A percentile compares a stretch with the other conserved stretches of the same genome.
phyloP scores from a whole-genome alignment of 1,140 invertebrate species.

The Macrobrachium nipponense region DNA sequence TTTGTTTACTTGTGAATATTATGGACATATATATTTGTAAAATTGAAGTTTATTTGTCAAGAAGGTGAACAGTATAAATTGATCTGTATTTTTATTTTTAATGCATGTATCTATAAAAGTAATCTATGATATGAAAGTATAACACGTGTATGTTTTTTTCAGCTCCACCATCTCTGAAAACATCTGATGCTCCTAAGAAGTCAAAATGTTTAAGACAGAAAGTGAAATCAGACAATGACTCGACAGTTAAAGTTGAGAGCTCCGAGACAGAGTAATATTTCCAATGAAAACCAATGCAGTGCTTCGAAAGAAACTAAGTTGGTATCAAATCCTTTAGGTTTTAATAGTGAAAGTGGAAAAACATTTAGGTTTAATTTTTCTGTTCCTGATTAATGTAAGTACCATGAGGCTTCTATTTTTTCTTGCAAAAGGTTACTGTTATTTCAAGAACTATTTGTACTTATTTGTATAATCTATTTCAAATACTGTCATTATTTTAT shows the following conservation, averaged over 20 bases:
- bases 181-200: background rate
- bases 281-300: slow-evolving; percentile 2
- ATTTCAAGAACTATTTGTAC: too few relatives aligned
- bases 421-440: too few relatives aligned
- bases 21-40: background rate
- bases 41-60: background rate
- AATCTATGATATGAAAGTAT: too few relatives aligned
- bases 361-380: slow-evolving; percentile 54
- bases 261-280: background rate
- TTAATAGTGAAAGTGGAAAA: slow-evolving; percentile 28
- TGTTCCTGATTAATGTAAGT: background rate
- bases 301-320: slow-evolving; percentile 17
- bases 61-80: too few relatives aligned
- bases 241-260: slow-evolving; percentile 25
- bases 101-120: background rate
- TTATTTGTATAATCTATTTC: too few relatives aligned
- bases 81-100: background rate
- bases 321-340: background rate
- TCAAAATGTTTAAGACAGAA: slow-evolving; percentile 16
- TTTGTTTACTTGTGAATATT: background rate
- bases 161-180: background rate
- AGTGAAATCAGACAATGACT: background rate
- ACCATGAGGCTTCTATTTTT: too few relatives aligned
- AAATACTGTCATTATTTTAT: too few relatives aligned
- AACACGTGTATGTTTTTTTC: background rate